These are phyloP conservation scores for Lepidurus packardi DNA, from an alignment of 1,140 invertebrate species.

Conservation along the genomic window DNA sequence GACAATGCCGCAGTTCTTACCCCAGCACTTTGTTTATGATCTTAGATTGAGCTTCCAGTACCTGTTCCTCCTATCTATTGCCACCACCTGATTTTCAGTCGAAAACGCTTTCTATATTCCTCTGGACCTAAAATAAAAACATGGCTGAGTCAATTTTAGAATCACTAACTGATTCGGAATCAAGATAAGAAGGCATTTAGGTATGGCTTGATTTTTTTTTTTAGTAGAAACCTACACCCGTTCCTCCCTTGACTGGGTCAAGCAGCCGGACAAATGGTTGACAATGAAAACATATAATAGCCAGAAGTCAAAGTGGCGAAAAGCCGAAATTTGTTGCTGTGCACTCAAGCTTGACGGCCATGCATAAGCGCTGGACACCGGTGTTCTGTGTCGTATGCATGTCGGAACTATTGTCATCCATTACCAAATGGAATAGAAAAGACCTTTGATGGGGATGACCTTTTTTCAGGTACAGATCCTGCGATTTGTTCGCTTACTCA, in stretches of 20 bases:
- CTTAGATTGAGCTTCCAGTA: too few species aligned
- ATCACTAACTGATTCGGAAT: not conserved
- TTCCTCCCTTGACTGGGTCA: not conserved
- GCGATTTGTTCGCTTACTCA: slow-evolving; percentile 9
- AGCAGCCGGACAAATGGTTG: not conserved
- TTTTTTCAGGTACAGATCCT: not conserved
- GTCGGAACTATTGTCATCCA: not conserved
- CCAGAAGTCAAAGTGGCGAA: not conserved
- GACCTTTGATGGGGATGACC: not conserved
- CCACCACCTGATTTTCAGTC: too few species aligned
- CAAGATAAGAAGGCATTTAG: not conserved
- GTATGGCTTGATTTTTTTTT: not conserved
- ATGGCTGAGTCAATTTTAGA: not conserved
- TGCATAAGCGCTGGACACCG: not conserved
- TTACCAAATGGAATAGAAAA: slow-evolving; percentile 16
- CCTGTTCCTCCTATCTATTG: too few species aligned
- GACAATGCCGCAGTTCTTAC: too few species aligned
- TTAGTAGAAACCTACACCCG: too few species aligned
- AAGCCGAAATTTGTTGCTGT: not conserved
- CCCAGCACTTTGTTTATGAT: too few species aligned
- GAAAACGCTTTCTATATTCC: too few species aligned
- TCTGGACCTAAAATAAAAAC: not conserved
- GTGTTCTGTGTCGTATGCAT: not conserved
- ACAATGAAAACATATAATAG: not conserved
- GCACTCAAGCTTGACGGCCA: slow-evolving; percentile 1